A percentile compares a stretch with the other conserved stretches of the same genome.
Conservation (phyloP, 2,888 invertebrate genomes). For the Achlya flavicornis region DNA sequence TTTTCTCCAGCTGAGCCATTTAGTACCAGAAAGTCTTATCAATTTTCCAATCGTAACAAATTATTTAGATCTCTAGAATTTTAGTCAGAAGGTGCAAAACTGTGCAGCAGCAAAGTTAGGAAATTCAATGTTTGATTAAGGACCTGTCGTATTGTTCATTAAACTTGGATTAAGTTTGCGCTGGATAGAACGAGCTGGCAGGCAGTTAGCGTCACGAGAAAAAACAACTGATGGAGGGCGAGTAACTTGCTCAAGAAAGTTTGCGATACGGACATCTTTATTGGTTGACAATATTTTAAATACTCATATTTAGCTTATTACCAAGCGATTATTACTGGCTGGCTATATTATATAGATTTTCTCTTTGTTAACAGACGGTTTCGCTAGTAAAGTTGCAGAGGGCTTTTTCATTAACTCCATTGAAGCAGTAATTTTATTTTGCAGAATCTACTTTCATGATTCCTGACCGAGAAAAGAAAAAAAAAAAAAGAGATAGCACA, state of each 20-base stretch:
- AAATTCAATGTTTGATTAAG: constrained; percentile 84
- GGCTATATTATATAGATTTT: not conserved
- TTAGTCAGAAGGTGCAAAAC: constrained; percentile 45
- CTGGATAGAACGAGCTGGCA: constrained; percentile 82
- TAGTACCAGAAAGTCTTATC: constrained; percentile 37
- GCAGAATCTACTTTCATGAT: too few species aligned
- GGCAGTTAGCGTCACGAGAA: constrained; percentile 80
- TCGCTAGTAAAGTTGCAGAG: too few species aligned
- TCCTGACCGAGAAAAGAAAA: too few species aligned
- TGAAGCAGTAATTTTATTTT: too few species aligned
- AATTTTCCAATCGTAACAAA: constrained; percentile 21
- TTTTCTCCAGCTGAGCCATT: constrained; percentile 62
- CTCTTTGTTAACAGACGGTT: too few species aligned
- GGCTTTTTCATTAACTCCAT: too few species aligned
- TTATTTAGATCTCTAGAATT: constrained; percentile 29
- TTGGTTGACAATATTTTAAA: constrained; percentile 14
- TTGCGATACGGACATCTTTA: constrained; percentile 30
- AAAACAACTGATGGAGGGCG: constrained; percentile 60
- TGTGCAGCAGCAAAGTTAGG: constrained; percentile 44
- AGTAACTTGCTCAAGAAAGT: constrained; percentile 62
- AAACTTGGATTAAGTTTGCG: constrained; percentile 84
- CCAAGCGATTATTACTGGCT: not conserved
- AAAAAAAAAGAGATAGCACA: too few species aligned
- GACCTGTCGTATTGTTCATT: constrained; percentile 84
- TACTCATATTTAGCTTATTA: not conserved